Percentiles rank a stretch among this genome's conserved stretches.
These are phyloP conservation scores for Apis dorsata DNA, from an alignment of 1,140 invertebrate species.

Conservation along the genomic window DNA sequence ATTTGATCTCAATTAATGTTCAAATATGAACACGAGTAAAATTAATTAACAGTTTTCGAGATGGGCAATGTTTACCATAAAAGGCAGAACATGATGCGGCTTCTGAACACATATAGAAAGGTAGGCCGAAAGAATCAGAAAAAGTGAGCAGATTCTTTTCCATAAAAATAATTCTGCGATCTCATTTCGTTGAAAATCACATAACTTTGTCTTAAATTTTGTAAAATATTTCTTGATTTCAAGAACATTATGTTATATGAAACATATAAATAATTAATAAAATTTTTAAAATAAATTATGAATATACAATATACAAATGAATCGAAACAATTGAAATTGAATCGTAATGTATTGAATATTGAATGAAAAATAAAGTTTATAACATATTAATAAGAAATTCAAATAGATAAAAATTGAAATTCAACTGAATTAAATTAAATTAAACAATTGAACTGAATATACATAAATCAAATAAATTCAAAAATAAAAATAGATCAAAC, in stretches of 20 bases:
- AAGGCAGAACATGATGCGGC: slow-evolving; percentile 54
- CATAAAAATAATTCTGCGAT: slow-evolving; percentile 43
- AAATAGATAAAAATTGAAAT: not conserved
- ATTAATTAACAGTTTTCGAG: slow-evolving; percentile 61
- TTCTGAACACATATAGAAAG: slow-evolving; percentile 34
- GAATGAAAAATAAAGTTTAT: no score
- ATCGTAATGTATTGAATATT: no score
- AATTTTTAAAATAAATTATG: no score
- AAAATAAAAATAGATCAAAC: not conserved
- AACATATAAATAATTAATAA: not conserved
- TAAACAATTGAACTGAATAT: no score
- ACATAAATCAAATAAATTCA: no score
- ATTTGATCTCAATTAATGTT: slow-evolving; percentile 54
- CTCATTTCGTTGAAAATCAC: not conserved
- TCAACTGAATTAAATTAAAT: not conserved
- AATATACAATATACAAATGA: no score
- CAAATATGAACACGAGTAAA: slow-evolving; percentile 53
- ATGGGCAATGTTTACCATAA: slow-evolving; percentile 36
- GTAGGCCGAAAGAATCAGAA: slow-evolving; percentile 40
- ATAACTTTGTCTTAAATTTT: slow-evolving; percentile 14
- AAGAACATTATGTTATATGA: not conserved
- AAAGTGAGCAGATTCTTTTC: slow-evolving; percentile 42
- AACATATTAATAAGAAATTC: not conserved
- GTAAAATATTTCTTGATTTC: not conserved
- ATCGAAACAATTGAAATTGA: no score